Base-by-base conservation (phyloP, 1,140 invertebrate genomes). In the Drosophila burlai region DNA sequence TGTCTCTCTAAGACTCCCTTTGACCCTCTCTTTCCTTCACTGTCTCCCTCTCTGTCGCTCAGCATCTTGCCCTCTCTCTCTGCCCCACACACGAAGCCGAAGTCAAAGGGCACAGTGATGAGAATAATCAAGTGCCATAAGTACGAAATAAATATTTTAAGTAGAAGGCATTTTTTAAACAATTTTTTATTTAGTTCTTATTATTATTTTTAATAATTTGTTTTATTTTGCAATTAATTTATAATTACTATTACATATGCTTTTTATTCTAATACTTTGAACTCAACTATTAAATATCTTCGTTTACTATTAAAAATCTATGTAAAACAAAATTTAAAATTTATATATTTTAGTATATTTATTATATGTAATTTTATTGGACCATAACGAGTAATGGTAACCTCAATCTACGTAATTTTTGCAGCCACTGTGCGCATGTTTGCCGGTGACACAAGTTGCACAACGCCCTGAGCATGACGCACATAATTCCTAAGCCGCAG, bases 401-500 rank as follows among this genome's bases (percentile, higher is more conserved):
- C 9, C 16, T 11, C 16, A 24, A 18, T 45, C 15, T n/a, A 4
- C 16, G 7, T 55, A 31, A 4, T 46, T 59, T 61, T 57, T 6
- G 38, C 24, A 43, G 38, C 15, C 54, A 66, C 26, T 74, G 55
- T 74, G 24, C 16, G 21, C 40, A 31, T 66, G 29, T 38, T 75
- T 55, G 64, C 45, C 68, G 47, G 58, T 79, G 80, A 67, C 80
- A 82, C 46, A 71, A 71, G 61, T 63, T 63, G 49, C 63, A 71
- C 40, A 49, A 54, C 43, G 49, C 43, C 66, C 60, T 67, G 77
- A 84, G 78, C 79, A 79, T 84, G 82, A 81, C 66, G 78, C 69
- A 76, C 78, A 84, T 84, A 81, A 85, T 84, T 85, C 69, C 78
- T 81, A 63, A 77, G 77, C 82, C 73, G 59, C 81, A 83, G 73